These are phyloP conservation scores for Hedya salicella DNA, from an alignment of 2,888 invertebrate genomes.

Conservation along the genomic window DNA sequence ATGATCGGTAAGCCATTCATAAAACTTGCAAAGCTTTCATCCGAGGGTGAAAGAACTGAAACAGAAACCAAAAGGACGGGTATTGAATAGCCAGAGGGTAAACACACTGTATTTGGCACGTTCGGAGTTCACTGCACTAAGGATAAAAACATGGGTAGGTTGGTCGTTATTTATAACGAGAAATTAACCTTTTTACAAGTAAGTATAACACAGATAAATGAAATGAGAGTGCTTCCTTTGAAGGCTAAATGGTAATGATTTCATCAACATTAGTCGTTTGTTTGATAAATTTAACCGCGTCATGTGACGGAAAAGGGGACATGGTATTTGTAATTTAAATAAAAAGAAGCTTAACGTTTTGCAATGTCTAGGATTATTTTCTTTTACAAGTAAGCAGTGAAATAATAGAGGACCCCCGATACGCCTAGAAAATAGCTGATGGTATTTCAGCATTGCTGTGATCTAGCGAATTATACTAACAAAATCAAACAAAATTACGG, in stretches of 20 bases:
- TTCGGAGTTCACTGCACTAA: neutral
- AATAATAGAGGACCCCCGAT: no score
- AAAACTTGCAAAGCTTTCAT: neutral
- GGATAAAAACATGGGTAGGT: neutral
- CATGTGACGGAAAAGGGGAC: neutral
- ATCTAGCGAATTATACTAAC: no score
- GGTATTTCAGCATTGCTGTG: no score
- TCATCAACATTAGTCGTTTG: neutral
- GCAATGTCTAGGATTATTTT: no score
- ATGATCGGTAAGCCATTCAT: slow-evolving; percentile 2
- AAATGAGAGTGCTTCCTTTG: slow-evolving; percentile 3
- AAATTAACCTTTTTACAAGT: neutral
- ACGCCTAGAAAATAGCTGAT: no score
- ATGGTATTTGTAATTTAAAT: no score
- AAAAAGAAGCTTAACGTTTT: no score
- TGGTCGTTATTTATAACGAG: neutral
- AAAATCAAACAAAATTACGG: no score
- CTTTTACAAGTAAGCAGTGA: no score
- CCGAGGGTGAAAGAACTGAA: slow-evolving; percentile 1
- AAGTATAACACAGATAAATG: neutral
- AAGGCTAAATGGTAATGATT: neutral
- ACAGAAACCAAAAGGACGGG: neutral
- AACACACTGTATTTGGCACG: slow-evolving; percentile 5
- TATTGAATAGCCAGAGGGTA: slow-evolving; percentile 1
- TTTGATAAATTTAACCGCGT: neutral